Evolutionary conservation across 2,888 invertebrate genomes (phyloP).

Genomic region (Pherbina coryleti): DNA sequence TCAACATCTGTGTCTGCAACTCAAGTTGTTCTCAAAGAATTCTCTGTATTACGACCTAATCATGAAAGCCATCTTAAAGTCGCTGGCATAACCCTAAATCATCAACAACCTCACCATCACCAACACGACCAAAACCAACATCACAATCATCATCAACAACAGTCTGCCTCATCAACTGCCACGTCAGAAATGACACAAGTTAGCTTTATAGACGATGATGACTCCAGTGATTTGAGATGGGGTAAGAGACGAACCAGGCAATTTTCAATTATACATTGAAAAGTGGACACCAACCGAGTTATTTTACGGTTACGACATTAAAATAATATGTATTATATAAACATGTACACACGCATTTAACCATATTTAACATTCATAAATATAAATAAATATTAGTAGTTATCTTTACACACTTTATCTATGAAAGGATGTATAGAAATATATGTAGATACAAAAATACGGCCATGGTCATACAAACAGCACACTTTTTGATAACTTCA

Average conservation of each 20-base stretch:
- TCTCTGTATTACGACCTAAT: slow-evolving; percentile 10
- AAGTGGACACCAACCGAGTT: not conserved
- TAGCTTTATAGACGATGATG: slow-evolving; percentile 59
- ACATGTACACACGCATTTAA: not conserved
- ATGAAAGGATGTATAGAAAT: not conserved
- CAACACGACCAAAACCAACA: slow-evolving; percentile 45
- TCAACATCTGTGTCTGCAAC: slow-evolving; percentile 22
- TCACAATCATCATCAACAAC: slow-evolving; percentile 43
- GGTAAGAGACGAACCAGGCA: slow-evolving; percentile 51
- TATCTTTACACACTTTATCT: not conserved
- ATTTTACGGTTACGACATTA: not conserved
- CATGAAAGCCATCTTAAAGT: slow-evolving; percentile 20
- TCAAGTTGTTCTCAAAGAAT: slow-evolving; percentile 22
- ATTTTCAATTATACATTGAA: not conserved
- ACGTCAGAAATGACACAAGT: slow-evolving; percentile 57
- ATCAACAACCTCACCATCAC: slow-evolving; percentile 31
- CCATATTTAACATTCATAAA: not conserved
- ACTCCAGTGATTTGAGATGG: slow-evolving; percentile 62
- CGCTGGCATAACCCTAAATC: slow-evolving; percentile 13
- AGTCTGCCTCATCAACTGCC: slow-evolving; percentile 50
- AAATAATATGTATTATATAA: not conserved
- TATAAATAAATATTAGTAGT: not conserved
- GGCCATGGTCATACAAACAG: too few relatives aligned
- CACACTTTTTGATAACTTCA: too few relatives aligned
- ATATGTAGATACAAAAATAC: not conserved